Evolutionary conservation across 2,888 invertebrate genomes (phyloP).

Genomic region (Callimorpha dominula): DNA sequence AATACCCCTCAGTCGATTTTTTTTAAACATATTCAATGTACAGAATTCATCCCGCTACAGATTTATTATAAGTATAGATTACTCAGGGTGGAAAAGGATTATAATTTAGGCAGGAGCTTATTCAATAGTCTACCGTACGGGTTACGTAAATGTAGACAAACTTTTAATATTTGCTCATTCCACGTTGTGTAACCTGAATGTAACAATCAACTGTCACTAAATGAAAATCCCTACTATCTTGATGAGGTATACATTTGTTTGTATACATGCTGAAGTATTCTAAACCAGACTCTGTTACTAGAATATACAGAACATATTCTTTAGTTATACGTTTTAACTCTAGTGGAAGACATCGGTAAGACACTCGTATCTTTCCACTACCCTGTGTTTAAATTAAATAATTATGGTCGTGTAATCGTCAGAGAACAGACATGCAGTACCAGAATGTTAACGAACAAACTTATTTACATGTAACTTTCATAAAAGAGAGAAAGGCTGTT

Average conservation of each 20-base stretch:
- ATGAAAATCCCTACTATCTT: not conserved
- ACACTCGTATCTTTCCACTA: conserved; percentile 21
- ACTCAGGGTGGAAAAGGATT: no score
- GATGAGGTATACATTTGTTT: not conserved
- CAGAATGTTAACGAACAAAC: not conserved
- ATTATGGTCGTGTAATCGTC: not conserved
- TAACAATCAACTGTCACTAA: not conserved
- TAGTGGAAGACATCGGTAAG: conserved; percentile 20
- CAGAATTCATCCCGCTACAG: no score
- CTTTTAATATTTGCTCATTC: not conserved
- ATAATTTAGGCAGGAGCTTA: no score
- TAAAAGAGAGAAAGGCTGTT: not conserved
- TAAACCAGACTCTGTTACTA: conserved; percentile 11
- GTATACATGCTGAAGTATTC: not conserved
- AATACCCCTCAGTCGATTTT: no score
- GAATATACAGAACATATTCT: conserved; percentile 20
- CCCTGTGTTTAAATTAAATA: conserved; percentile 9
- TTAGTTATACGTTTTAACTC: not conserved
- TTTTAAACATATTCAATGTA: no score
- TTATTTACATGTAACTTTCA: not conserved
- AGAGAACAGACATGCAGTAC: conserved; percentile 1
- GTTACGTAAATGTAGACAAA: not conserved
- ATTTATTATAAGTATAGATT: no score
- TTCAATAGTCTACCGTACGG: not conserved
- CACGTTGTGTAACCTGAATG: not conserved